Conservation (phyloP, 1,140 invertebrate genomes). For the Helicoverpa zea region DNA sequence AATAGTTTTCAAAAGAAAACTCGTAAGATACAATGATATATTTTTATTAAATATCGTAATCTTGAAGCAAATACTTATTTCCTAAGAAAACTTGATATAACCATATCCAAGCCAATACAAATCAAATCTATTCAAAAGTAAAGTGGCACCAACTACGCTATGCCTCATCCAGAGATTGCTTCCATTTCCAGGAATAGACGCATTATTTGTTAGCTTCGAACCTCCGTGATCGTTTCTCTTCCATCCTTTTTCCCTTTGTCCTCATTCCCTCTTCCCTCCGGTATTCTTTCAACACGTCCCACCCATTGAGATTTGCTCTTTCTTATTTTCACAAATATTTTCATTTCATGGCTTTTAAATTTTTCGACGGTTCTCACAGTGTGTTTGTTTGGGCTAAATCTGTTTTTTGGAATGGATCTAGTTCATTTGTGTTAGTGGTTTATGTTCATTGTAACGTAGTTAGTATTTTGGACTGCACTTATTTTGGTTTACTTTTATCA, state of each 20-base stretch:
- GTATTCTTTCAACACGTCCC: constrained; percentile 41
- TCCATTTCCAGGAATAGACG: constrained; percentile 8
- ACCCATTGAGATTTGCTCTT: constrained; percentile 39
- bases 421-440: neutral
- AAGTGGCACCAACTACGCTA: neutral
- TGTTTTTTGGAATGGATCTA: neutral
- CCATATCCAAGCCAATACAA: too few relatives aligned
- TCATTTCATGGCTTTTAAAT: constrained; percentile 35
- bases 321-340: constrained; percentile 40
- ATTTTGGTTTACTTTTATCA: too few relatives aligned
- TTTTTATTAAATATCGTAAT: too few relatives aligned
- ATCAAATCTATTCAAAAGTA: neutral
- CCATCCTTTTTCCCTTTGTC: constrained; percentile 28
- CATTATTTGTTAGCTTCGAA: constrained; percentile 32
- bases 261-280: constrained; percentile 38
- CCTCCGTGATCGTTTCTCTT: constrained; percentile 17
- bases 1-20: too few relatives aligned
- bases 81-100: too few relatives aligned
- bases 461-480: neutral
- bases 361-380: neutral
- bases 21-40: too few relatives aligned
- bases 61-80: too few relatives aligned
- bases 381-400: neutral
- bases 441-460: neutral
- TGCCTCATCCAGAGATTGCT: constrained; percentile 6